phyloP scores from a whole-genome alignment of 2,113 vertebrate species.

The Vanacampus margaritifer region DNA sequence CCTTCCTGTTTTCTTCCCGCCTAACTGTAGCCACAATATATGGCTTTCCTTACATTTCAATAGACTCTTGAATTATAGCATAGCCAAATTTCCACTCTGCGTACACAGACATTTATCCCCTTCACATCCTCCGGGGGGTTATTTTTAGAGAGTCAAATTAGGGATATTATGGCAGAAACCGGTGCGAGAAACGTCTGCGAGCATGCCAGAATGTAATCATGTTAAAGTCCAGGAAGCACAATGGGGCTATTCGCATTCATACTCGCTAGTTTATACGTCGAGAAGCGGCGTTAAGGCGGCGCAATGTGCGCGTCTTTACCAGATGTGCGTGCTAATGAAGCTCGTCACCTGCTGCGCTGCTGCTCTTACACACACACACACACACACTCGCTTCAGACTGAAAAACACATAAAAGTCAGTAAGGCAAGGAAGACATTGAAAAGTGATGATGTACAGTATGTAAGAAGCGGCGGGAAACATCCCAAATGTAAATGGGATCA shows the following conservation, averaged over 20 bases:
- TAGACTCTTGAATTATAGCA: constrained; percentile 46
- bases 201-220: constrained; percentile 55
- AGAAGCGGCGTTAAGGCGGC: constrained; percentile 17
- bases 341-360: constrained; percentile 28
- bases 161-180: constrained; percentile 45
- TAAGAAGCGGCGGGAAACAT: constrained; percentile 65
- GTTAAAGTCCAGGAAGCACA: constrained; percentile 41
- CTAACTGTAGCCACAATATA: constrained; percentile 1
- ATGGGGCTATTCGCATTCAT: constrained; percentile 49
- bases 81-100: constrained; percentile 41
- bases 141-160: constrained; percentile 59
- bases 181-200: constrained; percentile 40
- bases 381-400: background rate
- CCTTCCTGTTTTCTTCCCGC: constrained; percentile 30
- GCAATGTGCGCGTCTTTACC: constrained; percentile 55
- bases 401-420: constrained; percentile 21
- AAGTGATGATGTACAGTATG: constrained; percentile 59
- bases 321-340: constrained; percentile 31
- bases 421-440: constrained; percentile 21
- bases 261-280: constrained; percentile 50
- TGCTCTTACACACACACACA: constrained; percentile 19
- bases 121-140: constrained; percentile 42
- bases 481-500: background rate
- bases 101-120: constrained; percentile 24
- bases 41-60: constrained; percentile 33